Percentiles rank a stretch among this genome's conserved stretches.
Conservation (phyloP, 2,888 invertebrate genomes). For the Caenorhabditis uteleia region DNA sequence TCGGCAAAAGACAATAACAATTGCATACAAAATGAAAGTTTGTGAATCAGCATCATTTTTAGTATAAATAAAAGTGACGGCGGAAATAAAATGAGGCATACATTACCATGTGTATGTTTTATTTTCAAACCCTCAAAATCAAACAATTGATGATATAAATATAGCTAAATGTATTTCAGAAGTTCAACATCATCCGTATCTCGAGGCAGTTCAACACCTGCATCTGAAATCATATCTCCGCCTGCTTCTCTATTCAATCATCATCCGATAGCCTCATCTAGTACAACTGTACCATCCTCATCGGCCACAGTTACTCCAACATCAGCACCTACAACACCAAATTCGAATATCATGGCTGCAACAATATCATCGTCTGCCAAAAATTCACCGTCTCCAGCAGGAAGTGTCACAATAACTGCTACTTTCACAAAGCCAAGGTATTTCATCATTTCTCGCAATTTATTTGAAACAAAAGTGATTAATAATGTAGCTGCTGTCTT, state of each 20-base stretch:
- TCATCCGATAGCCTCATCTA: slow-evolving; percentile 12
- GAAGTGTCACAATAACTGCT: slow-evolving; percentile 33
- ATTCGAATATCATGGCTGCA: slow-evolving; percentile 18
- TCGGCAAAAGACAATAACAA: neutral
- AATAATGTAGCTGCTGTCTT: neutral
- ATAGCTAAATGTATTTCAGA: slow-evolving; percentile 9
- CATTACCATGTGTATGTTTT: too few relatives aligned
- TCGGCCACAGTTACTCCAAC: slow-evolving; percentile 7
- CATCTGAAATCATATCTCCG: slow-evolving; percentile 27
- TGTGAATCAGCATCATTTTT: neutral
- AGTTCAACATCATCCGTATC: slow-evolving; percentile 21
- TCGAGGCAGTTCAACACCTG: slow-evolving; percentile 26
- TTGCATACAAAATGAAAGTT: neutral
- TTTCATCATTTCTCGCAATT: slow-evolving; percentile 1
- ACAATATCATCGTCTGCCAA: slow-evolving; percentile 37
- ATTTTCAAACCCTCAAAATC: too few relatives aligned
- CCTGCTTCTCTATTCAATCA: slow-evolving; percentile 21
- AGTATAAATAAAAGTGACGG: neutral
- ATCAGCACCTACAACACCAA: slow-evolving; percentile 17
- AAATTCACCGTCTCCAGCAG: slow-evolving; percentile 38
- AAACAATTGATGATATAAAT: too few relatives aligned
- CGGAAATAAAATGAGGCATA: neutral
- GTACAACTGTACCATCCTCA: slow-evolving; percentile 4
- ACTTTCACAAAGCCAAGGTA: slow-evolving; percentile 51
- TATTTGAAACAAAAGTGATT: neutral